Base-by-base conservation (phyloP, 1,140 invertebrate genomes). In the Trichonephila clavata region DNA sequence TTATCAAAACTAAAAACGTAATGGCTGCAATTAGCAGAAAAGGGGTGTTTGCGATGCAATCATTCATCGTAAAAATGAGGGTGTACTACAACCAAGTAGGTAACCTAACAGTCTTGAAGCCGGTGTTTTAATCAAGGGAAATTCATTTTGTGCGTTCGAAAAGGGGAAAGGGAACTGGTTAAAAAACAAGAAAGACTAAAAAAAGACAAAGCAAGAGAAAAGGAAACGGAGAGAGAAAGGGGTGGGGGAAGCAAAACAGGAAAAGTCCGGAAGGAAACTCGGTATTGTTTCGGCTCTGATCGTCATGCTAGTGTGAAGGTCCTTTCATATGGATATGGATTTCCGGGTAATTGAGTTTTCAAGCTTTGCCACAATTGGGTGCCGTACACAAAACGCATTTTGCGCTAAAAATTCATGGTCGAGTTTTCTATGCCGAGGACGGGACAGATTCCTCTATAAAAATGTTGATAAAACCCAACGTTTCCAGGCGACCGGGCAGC, bases 311-410 rank as follows among this genome's bases (percentile, higher is more conserved):
- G 71, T 39, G 71, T 59, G n/a, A 83, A 59, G 27, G 4, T 27
- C 60, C 14, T 86, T 86, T 86, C 59, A 86, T 86, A 86, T 63
- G 59, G 84, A 86, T 86, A 86, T 86, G 59, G 57, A 63, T 86
- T 86, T 86, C 84, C 59, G 84, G 84, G 60, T 86, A 86, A 86
- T 86, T 86, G 84, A 32, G 57, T 63, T 39, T 86, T 77, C 71
- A 32, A 77, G 71, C 71, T 32, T 32, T 39, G 71, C 16, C 71
- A 77, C 71, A 77, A 39, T 39, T 32, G 27, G 71, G 57, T 61
- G 27, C 43, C 81, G n/a, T 83, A 57, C 81, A 83, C 43, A 83
- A 83, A 83, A 57, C 81, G 21, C 39, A 83, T 83, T 57, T 83
- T 83, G 81, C 24, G 21, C 8, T n/a, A 24, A 50, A 57, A 57